phyloP scores from a whole-genome alignment of 2,888 invertebrate genomes.

The Mimachlamys varia region DNA sequence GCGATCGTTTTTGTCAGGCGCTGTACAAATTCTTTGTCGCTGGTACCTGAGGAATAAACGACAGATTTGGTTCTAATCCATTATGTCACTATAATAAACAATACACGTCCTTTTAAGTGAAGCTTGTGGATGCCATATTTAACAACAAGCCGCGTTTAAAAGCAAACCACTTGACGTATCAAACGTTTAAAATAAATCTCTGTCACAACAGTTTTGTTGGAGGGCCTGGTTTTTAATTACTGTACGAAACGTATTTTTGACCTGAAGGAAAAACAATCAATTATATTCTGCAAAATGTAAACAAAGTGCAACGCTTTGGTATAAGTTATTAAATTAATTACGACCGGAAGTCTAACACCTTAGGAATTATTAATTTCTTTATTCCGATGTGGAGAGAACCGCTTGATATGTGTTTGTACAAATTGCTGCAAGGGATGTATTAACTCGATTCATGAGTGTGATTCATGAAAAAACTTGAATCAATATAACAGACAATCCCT shows the following conservation, averaged over 20 bases:
- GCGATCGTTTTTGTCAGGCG: too few relatives aligned
- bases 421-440: background rate
- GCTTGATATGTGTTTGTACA: background rate
- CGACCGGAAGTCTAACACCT: background rate
- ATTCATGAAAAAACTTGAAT: slow-evolving; percentile 3
- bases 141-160: background rate
- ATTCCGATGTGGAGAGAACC: background rate
- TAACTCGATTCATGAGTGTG: background rate
- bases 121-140: background rate
- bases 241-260: background rate
- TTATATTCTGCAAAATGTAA: background rate
- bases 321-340: background rate
- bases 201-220: background rate
- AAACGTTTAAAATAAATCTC: background rate
- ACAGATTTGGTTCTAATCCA: background rate
- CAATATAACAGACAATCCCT: background rate
- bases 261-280: background rate
- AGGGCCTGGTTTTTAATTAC: background rate
- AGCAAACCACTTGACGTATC: background rate
- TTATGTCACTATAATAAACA: background rate
- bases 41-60: background rate
- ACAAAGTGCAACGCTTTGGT: background rate
- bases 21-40: background rate
- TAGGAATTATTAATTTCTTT: background rate
- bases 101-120: background rate